Evolutionary conservation across 2,113 vertebrate genomes (phyloP).

Genomic region (Mellivora capensis): DNA sequence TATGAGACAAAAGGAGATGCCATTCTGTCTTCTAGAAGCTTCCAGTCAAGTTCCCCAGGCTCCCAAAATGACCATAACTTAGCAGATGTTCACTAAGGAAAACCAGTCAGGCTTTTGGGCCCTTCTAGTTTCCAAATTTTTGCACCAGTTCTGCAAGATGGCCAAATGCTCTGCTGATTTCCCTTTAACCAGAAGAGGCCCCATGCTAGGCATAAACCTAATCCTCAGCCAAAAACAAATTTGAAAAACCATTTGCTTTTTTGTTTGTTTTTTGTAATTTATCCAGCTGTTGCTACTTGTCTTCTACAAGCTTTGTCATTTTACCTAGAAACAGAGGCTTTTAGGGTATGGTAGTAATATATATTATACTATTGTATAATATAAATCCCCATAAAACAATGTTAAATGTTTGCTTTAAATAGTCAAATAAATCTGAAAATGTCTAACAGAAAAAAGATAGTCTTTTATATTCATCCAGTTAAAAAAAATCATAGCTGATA

Average conservation of each 20-base stretch:
- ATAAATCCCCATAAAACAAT: background rate
- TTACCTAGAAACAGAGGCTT: background rate
- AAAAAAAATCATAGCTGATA: background rate
- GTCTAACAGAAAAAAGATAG: background rate
- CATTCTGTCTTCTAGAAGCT: background rate
- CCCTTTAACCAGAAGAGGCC: background rate
- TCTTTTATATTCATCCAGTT: background rate
- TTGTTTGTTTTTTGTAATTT: background rate
- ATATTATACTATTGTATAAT: background rate
- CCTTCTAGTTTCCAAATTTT: background rate
- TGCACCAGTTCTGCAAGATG: background rate
- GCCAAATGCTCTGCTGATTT: background rate
- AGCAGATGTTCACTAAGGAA: background rate
- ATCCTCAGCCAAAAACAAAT: background rate
- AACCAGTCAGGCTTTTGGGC: background rate
- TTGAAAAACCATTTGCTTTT: background rate
- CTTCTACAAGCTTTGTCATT: background rate
- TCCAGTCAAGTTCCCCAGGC: background rate
- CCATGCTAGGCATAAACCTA: background rate
- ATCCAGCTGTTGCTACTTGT: background rate
- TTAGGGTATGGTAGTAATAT: background rate
- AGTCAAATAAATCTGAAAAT: background rate
- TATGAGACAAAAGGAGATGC: background rate
- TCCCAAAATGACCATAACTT: background rate
- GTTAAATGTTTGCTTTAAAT: background rate